phyloP scores from a whole-genome alignment of 2,797 vertebrate species.

The Oreochromis mossambicus region DNA sequence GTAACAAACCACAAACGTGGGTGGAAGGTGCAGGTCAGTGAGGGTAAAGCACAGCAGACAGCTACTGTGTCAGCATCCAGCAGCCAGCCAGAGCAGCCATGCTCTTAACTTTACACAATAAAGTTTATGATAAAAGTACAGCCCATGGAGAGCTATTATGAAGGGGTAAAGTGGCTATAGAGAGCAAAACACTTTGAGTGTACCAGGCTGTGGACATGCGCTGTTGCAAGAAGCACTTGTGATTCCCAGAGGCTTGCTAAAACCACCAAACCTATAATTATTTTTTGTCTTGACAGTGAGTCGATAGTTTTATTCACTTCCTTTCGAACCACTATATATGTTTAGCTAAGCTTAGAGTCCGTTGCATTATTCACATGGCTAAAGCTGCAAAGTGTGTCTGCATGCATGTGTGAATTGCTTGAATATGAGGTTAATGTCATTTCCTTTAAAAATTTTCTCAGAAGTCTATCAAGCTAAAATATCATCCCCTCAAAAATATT shows the following conservation, averaged over 20 bases:
- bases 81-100: background rate
- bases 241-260: background rate
- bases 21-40: background rate
- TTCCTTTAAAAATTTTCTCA: background rate
- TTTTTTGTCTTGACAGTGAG: background rate
- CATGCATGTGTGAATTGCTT: background rate
- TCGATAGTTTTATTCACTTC: background rate
- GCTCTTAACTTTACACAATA: background rate
- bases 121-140: background rate
- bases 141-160: background rate
- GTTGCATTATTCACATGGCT: background rate
- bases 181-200: background rate
- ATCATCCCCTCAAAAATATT: background rate
- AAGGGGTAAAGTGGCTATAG: background rate
- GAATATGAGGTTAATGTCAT: background rate
- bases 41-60: background rate
- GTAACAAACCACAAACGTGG: background rate
- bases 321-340: background rate
- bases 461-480: background rate
- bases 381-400: background rate
- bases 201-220: background rate
- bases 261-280: background rate
- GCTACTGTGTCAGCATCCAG: background rate
- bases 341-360: background rate
- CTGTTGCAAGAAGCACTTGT: background rate